A percentile compares a stretch with the other conserved stretches of the same genome.
Evolutionary conservation across 2,797 vertebrate species (phyloP).

Genomic region (Sorex maritimensis): DNA sequence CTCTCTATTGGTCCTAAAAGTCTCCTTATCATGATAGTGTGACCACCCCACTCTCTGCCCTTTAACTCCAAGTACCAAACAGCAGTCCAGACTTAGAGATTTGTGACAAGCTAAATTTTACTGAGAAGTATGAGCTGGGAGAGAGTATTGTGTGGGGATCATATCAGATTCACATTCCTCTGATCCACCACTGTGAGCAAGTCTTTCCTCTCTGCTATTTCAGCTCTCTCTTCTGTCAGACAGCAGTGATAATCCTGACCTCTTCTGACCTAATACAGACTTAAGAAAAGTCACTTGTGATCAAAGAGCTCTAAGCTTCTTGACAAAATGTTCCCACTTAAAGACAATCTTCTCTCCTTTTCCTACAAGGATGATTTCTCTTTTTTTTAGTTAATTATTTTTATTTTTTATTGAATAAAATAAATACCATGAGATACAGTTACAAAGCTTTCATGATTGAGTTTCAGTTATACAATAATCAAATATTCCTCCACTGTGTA

Average conservation of each 20-base stretch:
- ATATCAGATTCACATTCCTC: neutral
- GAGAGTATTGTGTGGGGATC: neutral
- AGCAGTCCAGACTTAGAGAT: neutral
- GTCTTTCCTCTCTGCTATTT: neutral
- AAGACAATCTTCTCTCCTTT: neutral
- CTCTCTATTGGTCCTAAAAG: neutral
- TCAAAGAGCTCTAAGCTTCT: constrained; percentile 23
- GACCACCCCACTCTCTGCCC: neutral
- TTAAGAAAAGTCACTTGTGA: constrained; percentile 13
- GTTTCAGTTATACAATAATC: too few species aligned
- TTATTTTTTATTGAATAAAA: too few species aligned
- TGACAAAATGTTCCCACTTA: constrained; percentile 7
- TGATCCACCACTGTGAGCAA: neutral
- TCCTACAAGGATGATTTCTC: neutral
- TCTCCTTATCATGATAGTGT: neutral
- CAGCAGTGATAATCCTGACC: neutral
- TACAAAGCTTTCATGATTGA: too few species aligned
- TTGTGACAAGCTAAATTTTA: neutral
- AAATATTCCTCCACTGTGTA: too few species aligned
- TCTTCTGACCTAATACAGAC: neutral
- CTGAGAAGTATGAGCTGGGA: neutral
- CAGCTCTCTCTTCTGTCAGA: neutral
- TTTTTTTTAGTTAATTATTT: too few species aligned
- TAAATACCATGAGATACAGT: too few species aligned
- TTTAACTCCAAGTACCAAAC: neutral